These are phyloP conservation scores for Antedon mediterranea DNA, from an alignment of 53 echinoderm and acorn worm genomes.

Conservation along the genomic window DNA sequence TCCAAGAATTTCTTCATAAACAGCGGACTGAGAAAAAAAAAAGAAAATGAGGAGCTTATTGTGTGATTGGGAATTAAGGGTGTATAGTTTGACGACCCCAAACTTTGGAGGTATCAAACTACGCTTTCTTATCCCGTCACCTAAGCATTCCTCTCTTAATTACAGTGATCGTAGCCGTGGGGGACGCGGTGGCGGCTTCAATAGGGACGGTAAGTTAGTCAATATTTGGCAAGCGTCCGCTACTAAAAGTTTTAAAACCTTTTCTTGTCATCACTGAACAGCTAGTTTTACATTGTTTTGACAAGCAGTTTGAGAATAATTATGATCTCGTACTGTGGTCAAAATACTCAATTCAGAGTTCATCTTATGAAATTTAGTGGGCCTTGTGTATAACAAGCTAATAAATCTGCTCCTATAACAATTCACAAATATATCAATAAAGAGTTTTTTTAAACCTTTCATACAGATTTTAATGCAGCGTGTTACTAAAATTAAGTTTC, in stretches of 20 bases:
- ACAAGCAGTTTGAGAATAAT: too few relatives aligned
- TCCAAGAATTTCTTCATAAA: neutral
- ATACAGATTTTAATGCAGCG: too few relatives aligned
- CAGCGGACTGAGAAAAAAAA: neutral
- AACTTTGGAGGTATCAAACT: neutral
- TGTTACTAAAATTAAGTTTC: too few relatives aligned
- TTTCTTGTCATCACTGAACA: neutral
- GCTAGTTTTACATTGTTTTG: too few relatives aligned
- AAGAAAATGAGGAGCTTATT: neutral
- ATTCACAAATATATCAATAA: too few relatives aligned
- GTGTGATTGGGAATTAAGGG: neutral
- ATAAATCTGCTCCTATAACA: too few relatives aligned
- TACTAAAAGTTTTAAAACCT: neutral
- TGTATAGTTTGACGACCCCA: neutral
- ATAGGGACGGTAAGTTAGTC: slow-evolving; percentile 16
- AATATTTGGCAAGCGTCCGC: neutral
- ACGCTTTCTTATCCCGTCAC: neutral
- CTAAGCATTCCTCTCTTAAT: neutral
- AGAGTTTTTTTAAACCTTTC: too few relatives aligned
- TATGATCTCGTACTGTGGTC: too few relatives aligned
- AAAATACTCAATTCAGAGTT: too few relatives aligned
- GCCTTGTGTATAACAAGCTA: too few relatives aligned
- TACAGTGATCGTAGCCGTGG: slow-evolving; percentile 34
- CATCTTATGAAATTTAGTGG: too few relatives aligned
- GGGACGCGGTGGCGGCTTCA: slow-evolving; percentile 69